A percentile compares a stretch with the other conserved stretches of the same genome.
phyloP scores from a whole-genome alignment of 2,888 invertebrate genomes.

The Phortica okadai region DNA sequence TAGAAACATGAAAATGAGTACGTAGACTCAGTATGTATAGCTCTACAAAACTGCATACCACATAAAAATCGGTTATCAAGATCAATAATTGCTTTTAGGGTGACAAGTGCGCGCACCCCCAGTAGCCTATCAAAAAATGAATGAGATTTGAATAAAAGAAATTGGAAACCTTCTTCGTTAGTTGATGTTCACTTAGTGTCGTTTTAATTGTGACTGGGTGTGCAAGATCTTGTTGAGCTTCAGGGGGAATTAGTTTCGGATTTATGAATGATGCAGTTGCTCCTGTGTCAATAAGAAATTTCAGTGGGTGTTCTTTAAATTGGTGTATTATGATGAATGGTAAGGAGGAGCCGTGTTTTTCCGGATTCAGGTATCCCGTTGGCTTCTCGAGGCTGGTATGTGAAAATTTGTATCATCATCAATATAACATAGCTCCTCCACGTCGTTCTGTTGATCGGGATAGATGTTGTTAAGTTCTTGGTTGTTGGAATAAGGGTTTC shows the following conservation, averaged over 20 bases:
- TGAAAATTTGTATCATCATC: background rate
- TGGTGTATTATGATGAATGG: too few species aligned
- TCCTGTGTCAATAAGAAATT: too few species aligned
- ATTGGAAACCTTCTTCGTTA: background rate
- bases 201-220: background rate
- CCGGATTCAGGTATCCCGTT: too few species aligned
- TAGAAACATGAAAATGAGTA: too few species aligned
- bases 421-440: background rate
- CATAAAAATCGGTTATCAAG: background rate
- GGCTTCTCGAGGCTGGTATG: background rate
- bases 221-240: background rate
- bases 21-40: too few species aligned
- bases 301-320: too few species aligned
- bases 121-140: background rate
- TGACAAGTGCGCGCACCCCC: background rate
- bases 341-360: too few species aligned
- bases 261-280: too few species aligned
- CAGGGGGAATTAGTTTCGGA: background rate
- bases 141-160: background rate
- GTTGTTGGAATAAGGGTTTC: too few species aligned
- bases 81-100: background rate
- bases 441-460: background rate
- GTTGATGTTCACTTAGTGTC: background rate
- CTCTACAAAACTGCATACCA: too few species aligned
- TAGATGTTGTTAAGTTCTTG: background rate